Conservation (phyloP, 2,113 vertebrate species). For the Passer domesticus region DNA sequence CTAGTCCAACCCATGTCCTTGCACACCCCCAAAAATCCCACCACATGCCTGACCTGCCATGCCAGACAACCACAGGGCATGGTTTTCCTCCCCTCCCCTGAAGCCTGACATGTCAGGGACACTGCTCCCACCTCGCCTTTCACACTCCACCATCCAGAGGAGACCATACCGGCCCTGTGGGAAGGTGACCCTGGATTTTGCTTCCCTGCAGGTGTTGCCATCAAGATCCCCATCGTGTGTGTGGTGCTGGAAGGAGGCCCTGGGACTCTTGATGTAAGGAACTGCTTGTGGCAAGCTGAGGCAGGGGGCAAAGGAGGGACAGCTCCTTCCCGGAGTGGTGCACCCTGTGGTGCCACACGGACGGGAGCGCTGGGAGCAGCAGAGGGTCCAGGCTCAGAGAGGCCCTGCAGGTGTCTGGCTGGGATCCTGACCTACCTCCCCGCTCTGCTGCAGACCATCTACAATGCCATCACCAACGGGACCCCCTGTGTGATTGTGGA, state of each 20-base stretch:
- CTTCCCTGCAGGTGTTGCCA: conserved; percentile 67
- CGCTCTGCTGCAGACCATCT: conserved; percentile 81
- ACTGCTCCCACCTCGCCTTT: not conserved
- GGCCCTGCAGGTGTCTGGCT: not conserved
- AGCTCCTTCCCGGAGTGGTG: not conserved
- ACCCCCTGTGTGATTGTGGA: conserved; percentile 93
- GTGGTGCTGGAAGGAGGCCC: conserved; percentile 94
- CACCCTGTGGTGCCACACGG: accelerated
- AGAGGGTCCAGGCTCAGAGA: not conserved
- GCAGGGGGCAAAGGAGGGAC: not conserved
- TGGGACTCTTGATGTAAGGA: conserved; percentile 90
- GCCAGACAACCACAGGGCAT: not conserved
- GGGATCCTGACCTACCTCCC: not conserved
- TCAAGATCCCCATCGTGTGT: conserved; percentile 91
- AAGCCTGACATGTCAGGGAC: not conserved
- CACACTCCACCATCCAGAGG: accelerated
- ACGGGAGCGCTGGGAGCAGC: not conserved
- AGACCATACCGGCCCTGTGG: accelerated
- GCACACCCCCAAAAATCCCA: not conserved
- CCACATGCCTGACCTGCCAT: not conserved
- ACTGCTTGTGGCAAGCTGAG: not conserved
- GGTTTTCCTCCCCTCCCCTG: not conserved
- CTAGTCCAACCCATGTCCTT: not conserved
- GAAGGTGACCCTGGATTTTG: not conserved
- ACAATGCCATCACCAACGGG: conserved; percentile 84